Percentiles rank a stretch among this genome's conserved stretches.
phyloP scores from a whole-genome alignment of 1,140 invertebrate genomes.

The Eurosta solidaginis region DNA sequence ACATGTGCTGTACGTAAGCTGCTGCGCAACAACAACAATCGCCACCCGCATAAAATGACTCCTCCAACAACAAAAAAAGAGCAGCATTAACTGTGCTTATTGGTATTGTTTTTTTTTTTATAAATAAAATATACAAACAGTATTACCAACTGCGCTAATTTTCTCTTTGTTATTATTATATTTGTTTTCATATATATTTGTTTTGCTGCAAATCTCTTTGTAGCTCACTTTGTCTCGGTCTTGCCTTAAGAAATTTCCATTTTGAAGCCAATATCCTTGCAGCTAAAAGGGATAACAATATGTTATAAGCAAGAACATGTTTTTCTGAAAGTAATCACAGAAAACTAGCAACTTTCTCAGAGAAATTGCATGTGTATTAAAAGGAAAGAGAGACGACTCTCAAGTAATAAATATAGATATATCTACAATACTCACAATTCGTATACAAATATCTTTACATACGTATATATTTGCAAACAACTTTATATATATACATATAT shows the following conservation, averaged over 20 bases:
- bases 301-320: too few species aligned
- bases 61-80: too few species aligned
- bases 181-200: not conserved
- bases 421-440: too few species aligned
- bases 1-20: too few species aligned
- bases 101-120: not conserved
- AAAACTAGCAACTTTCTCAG: too few species aligned
- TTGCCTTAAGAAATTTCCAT: not conserved
- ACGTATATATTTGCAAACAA: not conserved
- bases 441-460: too few species aligned
- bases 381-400: too few species aligned
- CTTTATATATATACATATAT: not conserved
- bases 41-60: not conserved
- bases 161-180: not conserved
- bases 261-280: not conserved
- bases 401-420: too few species aligned
- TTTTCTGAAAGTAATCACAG: not conserved
- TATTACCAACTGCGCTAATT: not conserved
- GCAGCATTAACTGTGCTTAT: not conserved
- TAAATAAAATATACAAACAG: too few species aligned
- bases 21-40: not conserved
- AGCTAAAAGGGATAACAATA: not conserved
- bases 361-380: too few species aligned
- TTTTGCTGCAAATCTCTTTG: not conserved
- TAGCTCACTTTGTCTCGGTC: not conserved